Evolutionary conservation across 2,888 invertebrate genomes (phyloP), one percentile per base, ranked within the genome.

Genomic region (Agriopis marginaria): DNA sequence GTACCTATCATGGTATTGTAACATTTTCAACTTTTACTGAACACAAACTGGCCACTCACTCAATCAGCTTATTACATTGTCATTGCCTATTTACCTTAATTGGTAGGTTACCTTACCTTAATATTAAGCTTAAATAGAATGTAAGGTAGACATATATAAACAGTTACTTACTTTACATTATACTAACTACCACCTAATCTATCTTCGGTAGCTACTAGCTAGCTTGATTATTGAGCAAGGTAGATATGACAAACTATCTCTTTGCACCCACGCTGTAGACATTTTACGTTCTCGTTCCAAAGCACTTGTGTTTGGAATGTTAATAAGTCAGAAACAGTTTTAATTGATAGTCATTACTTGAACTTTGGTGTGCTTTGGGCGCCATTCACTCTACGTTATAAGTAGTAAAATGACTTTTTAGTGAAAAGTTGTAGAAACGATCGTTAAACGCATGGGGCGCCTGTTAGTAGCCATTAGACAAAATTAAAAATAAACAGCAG

Each of bases 211-310:
- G 53, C 66, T 64, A 66, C 58, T 64, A 66, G 53, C 66, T 64
- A 66, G 53, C 66, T 73, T 70, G 56, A 68, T 58, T 68, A 71
- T 75, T 74, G 73, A 64, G 72, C 71, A 77, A 70, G 68, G 50
- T 68, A 7, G 65, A 45, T 66, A 70, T 72, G 75, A 73, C 69
- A 76, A 72, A 73, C 72, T 74, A 74, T 73, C 71, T 72, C 75
- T 74, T 68, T 68, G 39, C 72, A 71, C 73, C 75, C 68, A 76
- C 73, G 64, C 62, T 7, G 40, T 51, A 64, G 60, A 66, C 60
- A 72, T 70, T 72, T 71, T 64, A 73, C 73, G 64, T 71, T 73
- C 71, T 70, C 71, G 64, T 71, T 73, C 67, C 68, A 66, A 67
- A 68, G 61, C 64, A 68, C 68, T 68, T 68, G 68, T 59, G 53